These are phyloP conservation scores for Pterostichus madidus DNA, from an alignment of 2,888 invertebrate species.

Conservation along the genomic window DNA sequence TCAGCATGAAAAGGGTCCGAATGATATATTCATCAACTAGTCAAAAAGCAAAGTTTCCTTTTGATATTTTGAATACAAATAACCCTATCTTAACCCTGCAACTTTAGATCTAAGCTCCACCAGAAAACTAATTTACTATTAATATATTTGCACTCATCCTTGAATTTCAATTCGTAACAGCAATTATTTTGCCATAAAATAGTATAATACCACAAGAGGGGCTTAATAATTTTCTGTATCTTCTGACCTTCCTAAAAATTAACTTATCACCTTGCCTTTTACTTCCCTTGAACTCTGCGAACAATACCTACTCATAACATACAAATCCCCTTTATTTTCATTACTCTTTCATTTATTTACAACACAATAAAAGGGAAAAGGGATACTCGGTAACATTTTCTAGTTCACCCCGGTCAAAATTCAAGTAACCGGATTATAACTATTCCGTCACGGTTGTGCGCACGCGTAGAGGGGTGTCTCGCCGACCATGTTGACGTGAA, in stretches of 20 bases:
- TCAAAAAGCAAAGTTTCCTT: no score
- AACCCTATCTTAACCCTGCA: no score
- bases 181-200: constrained; percentile 44
- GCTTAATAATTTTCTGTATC: background rate
- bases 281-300: constrained; percentile 31
- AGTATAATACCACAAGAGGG: constrained; percentile 5
- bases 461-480: constrained; percentile 53
- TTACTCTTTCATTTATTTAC: constrained; percentile 30
- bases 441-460: constrained; percentile 53
- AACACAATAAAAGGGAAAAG: constrained; percentile 34
- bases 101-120: no score
- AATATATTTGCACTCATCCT: no score
- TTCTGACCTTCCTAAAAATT: background rate
- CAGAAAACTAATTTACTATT: no score
- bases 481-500: constrained; percentile 42
- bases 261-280: constrained; percentile 36
- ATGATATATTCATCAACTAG: no score
- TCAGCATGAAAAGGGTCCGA: no score
- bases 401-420: constrained; percentile 42
- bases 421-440: constrained; percentile 57
- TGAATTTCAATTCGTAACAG: constrained; percentile 20
- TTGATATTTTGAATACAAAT: no score
- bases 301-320: constrained; percentile 24
- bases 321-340: constrained; percentile 47
- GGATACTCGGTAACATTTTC: constrained; percentile 27